Conservation (phyloP, 2,113 vertebrate genomes). For the Eclectus roratus region DNA sequence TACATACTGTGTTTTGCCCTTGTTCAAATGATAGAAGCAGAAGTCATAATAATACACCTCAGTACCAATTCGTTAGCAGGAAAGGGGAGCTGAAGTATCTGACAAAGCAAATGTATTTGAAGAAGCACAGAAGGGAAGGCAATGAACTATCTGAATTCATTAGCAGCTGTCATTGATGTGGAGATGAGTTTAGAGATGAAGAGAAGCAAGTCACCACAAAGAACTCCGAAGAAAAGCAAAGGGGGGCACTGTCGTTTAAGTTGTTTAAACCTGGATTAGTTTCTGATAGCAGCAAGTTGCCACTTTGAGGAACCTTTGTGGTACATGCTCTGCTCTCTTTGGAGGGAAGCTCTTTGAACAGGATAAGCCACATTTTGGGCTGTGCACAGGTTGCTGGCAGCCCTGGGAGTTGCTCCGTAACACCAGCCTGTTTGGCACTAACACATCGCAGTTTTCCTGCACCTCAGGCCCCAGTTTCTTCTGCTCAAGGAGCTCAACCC, state of each 20-base stretch:
- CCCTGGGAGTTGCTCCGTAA: neutral
- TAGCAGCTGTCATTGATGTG: constrained; percentile 61
- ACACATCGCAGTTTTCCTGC: neutral
- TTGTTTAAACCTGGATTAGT: constrained; percentile 11
- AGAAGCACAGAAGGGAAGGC: constrained; percentile 35
- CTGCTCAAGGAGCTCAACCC: neutral
- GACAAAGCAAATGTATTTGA: constrained; percentile 11
- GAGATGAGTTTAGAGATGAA: constrained; percentile 50
- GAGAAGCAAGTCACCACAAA: constrained; percentile 23
- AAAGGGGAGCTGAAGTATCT: constrained; percentile 30
- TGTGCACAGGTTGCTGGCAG: fast-evolving
- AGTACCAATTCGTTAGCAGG: constrained; percentile 24
- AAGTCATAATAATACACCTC: constrained; percentile 15
- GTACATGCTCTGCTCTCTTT: neutral
- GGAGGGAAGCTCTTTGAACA: neutral
- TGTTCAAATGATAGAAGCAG: constrained; percentile 33
- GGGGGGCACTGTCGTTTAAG: neutral
- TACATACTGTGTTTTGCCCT: neutral
- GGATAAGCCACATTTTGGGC: neutral
- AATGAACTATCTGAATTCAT: constrained; percentile 59
- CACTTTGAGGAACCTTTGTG: neutral
- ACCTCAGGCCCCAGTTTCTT: neutral
- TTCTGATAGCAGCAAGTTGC: neutral
- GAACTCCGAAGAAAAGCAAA: constrained; percentile 16
- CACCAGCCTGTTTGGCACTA: neutral